A percentile compares a stretch with the other conserved stretches of the same genome.
These are phyloP conservation scores for Eremobia ochroleuca DNA, from an alignment of 2,888 invertebrate genomes.

Conservation along the genomic window DNA sequence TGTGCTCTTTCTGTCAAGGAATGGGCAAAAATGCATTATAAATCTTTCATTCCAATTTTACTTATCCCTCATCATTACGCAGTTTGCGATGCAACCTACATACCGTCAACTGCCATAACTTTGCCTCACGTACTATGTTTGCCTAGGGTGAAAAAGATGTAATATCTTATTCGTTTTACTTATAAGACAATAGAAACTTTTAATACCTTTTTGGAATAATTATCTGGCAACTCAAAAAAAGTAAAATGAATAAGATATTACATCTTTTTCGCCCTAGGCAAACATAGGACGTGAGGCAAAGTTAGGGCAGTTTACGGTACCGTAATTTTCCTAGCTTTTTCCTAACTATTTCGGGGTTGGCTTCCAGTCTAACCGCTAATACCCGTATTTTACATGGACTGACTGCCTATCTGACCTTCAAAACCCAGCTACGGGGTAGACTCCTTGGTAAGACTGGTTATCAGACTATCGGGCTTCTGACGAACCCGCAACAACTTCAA, in stretches of 20 bases:
- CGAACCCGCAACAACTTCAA: neutral
- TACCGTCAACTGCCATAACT: no score
- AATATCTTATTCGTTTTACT: no score
- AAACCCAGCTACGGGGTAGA: neutral
- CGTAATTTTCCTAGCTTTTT: no score
- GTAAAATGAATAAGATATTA: no score
- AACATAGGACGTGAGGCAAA: no score
- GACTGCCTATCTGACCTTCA: neutral
- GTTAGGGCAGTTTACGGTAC: no score
- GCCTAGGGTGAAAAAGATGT: no score
- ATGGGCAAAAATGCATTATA: neutral
- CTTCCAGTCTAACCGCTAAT: neutral
- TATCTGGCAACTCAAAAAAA: no score
- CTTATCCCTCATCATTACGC: neutral
- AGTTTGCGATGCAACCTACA: neutral
- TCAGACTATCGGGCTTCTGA: neutral
- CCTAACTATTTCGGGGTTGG: neutral
- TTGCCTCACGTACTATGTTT: no score
- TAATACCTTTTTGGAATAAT: no score
- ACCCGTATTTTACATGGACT: neutral
- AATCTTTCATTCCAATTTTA: neutral
- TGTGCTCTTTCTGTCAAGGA: neutral
- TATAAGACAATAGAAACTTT: no score
- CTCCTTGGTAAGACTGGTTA: neutral
- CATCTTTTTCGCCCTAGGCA: no score